Conservation (phyloP, 2,113 vertebrate species). For the Sminthopsis crassicaudata region DNA sequence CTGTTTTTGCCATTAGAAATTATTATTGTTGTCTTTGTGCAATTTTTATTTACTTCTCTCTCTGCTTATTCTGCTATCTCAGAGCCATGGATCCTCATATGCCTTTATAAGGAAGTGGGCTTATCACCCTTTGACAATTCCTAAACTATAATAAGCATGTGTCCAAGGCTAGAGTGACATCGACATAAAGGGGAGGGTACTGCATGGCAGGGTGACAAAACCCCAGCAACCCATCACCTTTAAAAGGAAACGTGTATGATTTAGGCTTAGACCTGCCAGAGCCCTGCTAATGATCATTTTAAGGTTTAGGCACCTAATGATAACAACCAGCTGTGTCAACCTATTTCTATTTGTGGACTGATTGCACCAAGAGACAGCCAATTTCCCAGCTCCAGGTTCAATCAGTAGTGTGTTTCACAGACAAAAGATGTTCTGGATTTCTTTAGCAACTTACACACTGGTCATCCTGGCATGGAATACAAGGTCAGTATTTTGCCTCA, state of each 20-base stretch:
- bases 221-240: slow-evolving; percentile 7
- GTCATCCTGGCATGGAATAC: slow-evolving; percentile 20
- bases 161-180: slow-evolving; percentile 53
- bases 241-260: slow-evolving; percentile 10
- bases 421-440: slow-evolving; percentile 30
- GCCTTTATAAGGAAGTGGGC: background rate
- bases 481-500: slow-evolving; percentile 7
- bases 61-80: background rate
- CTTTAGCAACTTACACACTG: slow-evolving; percentile 18
- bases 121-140: slow-evolving; percentile 21
- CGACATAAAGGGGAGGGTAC: background rate
- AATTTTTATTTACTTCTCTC: background rate
- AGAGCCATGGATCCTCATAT: background rate
- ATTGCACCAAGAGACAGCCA: slow-evolving; percentile 14
- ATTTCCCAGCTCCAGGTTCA: background rate
- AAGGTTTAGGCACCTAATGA: slow-evolving; percentile 6
- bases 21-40: slow-evolving; percentile 24
- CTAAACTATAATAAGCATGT: slow-evolving; percentile 39
- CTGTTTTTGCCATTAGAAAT: slow-evolving; percentile 11
- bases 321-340: slow-evolving; percentile 26
- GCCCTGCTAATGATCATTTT: slow-evolving; percentile 23
- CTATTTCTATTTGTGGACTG: slow-evolving; percentile 21
- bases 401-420: slow-evolving; percentile 22
- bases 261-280: slow-evolving; percentile 30
- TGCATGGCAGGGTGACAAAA: slow-evolving; percentile 34